These are phyloP conservation scores for Ictalurus furcatus DNA, from an alignment of 2,113 vertebrate genomes.

Conservation along the genomic window DNA sequence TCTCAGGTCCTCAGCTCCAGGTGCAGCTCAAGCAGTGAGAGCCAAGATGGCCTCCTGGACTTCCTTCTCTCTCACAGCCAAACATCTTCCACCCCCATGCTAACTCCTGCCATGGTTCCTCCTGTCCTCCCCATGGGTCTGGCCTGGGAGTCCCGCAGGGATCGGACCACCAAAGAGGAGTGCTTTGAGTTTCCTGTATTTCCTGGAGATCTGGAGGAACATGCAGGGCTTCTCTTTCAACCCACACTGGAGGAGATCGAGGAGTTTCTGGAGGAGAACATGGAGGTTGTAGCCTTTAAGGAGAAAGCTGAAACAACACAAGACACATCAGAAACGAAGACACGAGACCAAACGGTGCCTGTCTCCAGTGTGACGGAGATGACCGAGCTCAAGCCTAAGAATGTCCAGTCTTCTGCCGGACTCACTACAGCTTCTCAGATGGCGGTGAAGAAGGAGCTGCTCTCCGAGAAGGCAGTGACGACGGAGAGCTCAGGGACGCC, in stretches of 20 bases:
- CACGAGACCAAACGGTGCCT: conserved; percentile 78
- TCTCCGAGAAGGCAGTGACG: conserved; percentile 62
- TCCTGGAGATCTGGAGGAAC: conserved; percentile 80
- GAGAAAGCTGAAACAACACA: conserved; percentile 60
- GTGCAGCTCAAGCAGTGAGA: conserved; percentile 77
- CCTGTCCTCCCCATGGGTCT: conserved; percentile 69
- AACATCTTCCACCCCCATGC: conserved; percentile 61
- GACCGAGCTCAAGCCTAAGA: conserved; percentile 67
- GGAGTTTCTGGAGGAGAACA: conserved; percentile 97
- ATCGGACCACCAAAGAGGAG: conserved; percentile 80
- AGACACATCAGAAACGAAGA: conserved; percentile 33
- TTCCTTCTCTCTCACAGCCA: conserved; percentile 86
- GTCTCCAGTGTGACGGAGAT: conserved; percentile 39
- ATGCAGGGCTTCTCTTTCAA: conserved; percentile 85
- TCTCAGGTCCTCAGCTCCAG: conserved; percentile 59
- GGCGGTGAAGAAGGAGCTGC: conserved; percentile 69
- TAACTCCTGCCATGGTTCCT: conserved; percentile 57
- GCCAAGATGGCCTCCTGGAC: conserved; percentile 89
- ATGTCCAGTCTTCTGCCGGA: conserved; percentile 58
- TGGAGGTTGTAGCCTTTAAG: conserved; percentile 73
- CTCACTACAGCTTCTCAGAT: conserved; percentile 30
- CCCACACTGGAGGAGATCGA: conserved; percentile 97
- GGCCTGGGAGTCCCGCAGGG: conserved; percentile 82
- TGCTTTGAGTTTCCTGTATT: conserved; percentile 86
- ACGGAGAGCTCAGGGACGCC: conserved; percentile 76